Base-by-base conservation (phyloP, 1,140 invertebrate species). In the Procambarus clarkii region DNA sequence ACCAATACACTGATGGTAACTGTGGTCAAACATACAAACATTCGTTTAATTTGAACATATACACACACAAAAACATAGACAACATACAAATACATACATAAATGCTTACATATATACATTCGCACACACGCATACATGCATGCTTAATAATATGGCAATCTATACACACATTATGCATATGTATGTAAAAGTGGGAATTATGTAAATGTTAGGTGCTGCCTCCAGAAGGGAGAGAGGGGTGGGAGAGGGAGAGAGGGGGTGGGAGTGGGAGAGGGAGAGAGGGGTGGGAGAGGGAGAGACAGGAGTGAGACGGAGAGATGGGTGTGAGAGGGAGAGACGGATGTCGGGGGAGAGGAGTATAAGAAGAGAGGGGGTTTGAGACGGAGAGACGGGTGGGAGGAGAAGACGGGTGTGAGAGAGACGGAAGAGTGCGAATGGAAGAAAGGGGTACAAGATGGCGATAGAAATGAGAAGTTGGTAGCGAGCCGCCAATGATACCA, bases 161-260 rank as follows among this genome's bases (percentile, higher is more conserved):
- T 64, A 18, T 64, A 64, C 60, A 9, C 60, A 9, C 60, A 64
- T 64, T 64, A 64, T 64, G 60, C 18, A 64, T 64, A 64, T 64
- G 60, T 64, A 64, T 64, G 60, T 64, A 64, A 64, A 64, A 64
- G 60, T 64, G 18, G 60, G 60, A 64, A 64, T 64, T 64, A 64
- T 64, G 60, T 64, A 64, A 64, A 64, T 64, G 60, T 21, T 64
- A 18, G 21, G 60, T 9, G 60, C 21, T 64, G 15, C 60, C 60
- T 18, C 21, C 60, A 64, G 18, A 64, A 64, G 60, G 60, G 60
- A 13, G 18, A 64, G 60, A 18, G 60, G 5, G 60, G 15, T 8
- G 21, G 60, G 18, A 13, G 18, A 3, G 60, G n/a, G n/a, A n/a
- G n/a, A n/a, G n/a, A n/a, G n/a, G n/a, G n/a, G n/a, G n/a, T n/a